phyloP scores from a whole-genome alignment of 2,113 vertebrate species.

The Mugil cephalus region DNA sequence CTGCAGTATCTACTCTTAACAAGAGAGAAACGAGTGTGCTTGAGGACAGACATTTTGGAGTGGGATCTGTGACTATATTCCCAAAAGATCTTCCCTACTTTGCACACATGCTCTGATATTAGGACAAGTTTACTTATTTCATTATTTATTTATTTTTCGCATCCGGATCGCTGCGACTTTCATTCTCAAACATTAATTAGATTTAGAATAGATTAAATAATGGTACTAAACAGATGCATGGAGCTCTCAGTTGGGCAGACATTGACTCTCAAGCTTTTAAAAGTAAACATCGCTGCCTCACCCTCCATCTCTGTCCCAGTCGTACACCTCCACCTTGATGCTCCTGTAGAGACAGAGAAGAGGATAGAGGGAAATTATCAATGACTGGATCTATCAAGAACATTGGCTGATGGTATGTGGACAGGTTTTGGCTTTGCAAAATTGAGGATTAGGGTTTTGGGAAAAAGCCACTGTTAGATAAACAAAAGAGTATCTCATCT shows the following conservation, averaged over 20 bases:
- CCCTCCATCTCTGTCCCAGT: slow-evolving; percentile 95
- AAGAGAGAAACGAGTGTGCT: slow-evolving; percentile 7
- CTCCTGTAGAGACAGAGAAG: slow-evolving; percentile 82
- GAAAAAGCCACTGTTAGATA: too few relatives aligned
- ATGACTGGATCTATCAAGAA: too few relatives aligned
- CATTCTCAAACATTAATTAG: neutral
- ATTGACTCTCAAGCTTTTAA: neutral
- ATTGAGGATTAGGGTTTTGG: too few relatives aligned
- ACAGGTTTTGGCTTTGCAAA: too few relatives aligned
- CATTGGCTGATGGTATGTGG: too few relatives aligned
- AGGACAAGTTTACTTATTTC: slow-evolving; percentile 3
- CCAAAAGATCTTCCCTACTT: slow-evolving; percentile 17
- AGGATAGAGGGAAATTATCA: too few relatives aligned
- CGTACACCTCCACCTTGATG: slow-evolving; percentile 95
- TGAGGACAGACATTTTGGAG: slow-evolving; percentile 9
- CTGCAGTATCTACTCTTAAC: neutral
- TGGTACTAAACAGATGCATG: neutral
- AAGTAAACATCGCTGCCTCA: slow-evolving; percentile 50
- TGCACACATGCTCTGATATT: slow-evolving; percentile 19
- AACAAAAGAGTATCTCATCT: too few relatives aligned
- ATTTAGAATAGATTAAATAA: neutral
- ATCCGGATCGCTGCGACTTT: too few relatives aligned
- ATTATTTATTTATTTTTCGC: too few relatives aligned
- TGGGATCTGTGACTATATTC: slow-evolving; percentile 14
- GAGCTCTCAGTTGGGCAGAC: slow-evolving; percentile 2